Percentiles rank a stretch among this genome's conserved stretches.
Conservation (phyloP, 2,888 invertebrate genomes). For the Phoenoteleia sp. region DNA sequence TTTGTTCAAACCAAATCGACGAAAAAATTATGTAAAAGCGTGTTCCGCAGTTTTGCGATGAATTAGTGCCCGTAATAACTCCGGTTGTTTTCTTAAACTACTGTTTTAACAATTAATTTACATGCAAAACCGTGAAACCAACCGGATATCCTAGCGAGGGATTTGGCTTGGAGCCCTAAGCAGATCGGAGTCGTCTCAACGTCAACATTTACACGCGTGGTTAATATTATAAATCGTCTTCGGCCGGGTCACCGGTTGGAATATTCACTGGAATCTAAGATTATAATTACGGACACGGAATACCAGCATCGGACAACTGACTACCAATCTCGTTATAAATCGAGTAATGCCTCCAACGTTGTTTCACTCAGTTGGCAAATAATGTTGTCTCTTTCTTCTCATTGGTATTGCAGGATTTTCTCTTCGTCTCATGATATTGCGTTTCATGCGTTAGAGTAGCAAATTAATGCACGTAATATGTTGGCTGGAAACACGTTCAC, state of each 20-base stretch:
- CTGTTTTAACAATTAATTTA: conserved; percentile 25
- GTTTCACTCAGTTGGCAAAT: background rate
- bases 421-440: conserved; percentile 79
- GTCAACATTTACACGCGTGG: conserved; percentile 59
- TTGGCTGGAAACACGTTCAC: conserved; percentile 84
- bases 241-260: conserved; percentile 77
- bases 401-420: conserved; percentile 18
- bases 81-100: background rate
- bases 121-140: conserved; percentile 32
- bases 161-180: conserved; percentile 67
- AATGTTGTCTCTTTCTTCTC: conserved; percentile 7
- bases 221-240: conserved; percentile 83
- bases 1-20: background rate
- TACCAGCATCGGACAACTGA: conserved; percentile 75
- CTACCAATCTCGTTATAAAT: conserved; percentile 62
- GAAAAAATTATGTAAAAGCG: no score
- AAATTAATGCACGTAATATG: conserved; percentile 86
- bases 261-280: conserved; percentile 84
- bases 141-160: conserved; percentile 54
- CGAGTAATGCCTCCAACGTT: conserved; percentile 32
- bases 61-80: background rate
- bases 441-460: conserved; percentile 81
- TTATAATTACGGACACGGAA: conserved; percentile 85
- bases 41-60: no score
- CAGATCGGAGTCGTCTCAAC: conserved; percentile 53